Evolutionary conservation across 2,888 invertebrate genomes (phyloP).

Genomic region (Quadroppia sp.): DNA sequence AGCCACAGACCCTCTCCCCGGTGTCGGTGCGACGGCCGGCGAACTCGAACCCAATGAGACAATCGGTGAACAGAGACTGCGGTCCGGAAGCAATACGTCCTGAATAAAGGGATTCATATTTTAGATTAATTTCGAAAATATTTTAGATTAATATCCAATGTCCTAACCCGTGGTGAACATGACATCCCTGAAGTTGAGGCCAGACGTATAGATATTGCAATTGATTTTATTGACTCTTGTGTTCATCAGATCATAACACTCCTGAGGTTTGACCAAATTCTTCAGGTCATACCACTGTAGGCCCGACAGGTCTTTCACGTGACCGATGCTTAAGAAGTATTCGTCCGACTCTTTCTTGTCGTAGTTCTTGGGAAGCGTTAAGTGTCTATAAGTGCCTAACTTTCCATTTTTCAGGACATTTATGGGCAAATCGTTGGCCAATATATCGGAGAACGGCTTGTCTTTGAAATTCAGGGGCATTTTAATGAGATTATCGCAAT

Average conservation of each 20-base stretch:
- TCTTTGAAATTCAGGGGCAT: neutral
- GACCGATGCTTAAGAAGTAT: slow-evolving; percentile 43
- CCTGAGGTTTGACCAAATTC: neutral
- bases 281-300: slow-evolving; percentile 37
- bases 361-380: slow-evolving; percentile 67
- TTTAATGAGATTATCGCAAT: neutral
- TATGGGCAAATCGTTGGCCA: slow-evolving; percentile 41
- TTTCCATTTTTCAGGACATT: slow-evolving; percentile 56
- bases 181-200: slow-evolving; percentile 61
- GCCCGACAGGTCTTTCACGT: slow-evolving; percentile 21
- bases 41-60: slow-evolving; percentile 89
- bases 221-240: neutral
- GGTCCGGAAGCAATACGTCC: slow-evolving; percentile 55
- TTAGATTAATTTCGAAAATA: neutral
- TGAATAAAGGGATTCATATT: neutral
- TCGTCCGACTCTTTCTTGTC: neutral
- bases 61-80: slow-evolving; percentile 62
- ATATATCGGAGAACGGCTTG: slow-evolving; percentile 19
- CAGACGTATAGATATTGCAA: slow-evolving; percentile 54
- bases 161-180: slow-evolving; percentile 74
- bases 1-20: slow-evolving; percentile 82
- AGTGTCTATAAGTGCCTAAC: slow-evolving; percentile 78
- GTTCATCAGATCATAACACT: neutral
- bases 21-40: slow-evolving; percentile 66
- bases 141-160: neutral